Percentiles rank a stretch among this genome's conserved stretches.
phyloP scores from a whole-genome alignment of 2,113 vertebrate species.

The Edolisoma coerulescens region DNA sequence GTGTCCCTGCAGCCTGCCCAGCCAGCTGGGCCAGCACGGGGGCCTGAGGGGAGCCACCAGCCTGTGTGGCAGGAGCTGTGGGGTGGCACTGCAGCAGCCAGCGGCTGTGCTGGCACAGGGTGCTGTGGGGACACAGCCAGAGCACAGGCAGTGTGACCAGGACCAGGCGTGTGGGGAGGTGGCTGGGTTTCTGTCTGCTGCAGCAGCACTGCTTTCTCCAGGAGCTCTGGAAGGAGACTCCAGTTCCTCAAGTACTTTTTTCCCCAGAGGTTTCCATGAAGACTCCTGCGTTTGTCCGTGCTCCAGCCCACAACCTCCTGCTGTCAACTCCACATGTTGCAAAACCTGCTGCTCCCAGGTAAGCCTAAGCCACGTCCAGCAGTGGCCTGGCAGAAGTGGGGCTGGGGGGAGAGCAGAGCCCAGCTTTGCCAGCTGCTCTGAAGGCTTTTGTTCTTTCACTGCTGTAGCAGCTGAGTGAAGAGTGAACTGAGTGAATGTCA shows the following conservation, averaged over 20 bases:
- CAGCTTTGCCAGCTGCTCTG: not conserved
- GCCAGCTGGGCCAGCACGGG: not conserved
- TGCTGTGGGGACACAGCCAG: not conserved
- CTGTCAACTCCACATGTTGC: not conserved
- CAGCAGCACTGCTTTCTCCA: not conserved
- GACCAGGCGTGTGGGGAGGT: not conserved
- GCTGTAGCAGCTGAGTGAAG: not conserved
- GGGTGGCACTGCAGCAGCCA: not conserved
- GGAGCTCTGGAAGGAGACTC: not conserved
- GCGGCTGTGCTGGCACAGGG: not conserved
- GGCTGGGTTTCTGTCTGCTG: not conserved
- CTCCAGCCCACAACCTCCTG: not conserved
- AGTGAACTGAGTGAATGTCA: not conserved
- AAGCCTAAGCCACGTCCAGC: not conserved
- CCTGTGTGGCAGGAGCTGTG: not conserved
- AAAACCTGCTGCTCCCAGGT: conserved; percentile 16
- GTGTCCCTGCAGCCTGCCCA: not conserved
- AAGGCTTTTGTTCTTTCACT: not conserved
- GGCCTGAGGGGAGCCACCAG: not conserved
- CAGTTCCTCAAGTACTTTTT: not conserved
- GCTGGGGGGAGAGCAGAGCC: not conserved
- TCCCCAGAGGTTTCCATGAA: conserved; percentile 23
- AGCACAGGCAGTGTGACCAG: not conserved
- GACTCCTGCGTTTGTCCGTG: not conserved
- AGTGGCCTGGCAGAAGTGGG: not conserved